These are phyloP conservation scores for Melieria omissa DNA, from an alignment of 2,888 invertebrate species.

Conservation along the genomic window DNA sequence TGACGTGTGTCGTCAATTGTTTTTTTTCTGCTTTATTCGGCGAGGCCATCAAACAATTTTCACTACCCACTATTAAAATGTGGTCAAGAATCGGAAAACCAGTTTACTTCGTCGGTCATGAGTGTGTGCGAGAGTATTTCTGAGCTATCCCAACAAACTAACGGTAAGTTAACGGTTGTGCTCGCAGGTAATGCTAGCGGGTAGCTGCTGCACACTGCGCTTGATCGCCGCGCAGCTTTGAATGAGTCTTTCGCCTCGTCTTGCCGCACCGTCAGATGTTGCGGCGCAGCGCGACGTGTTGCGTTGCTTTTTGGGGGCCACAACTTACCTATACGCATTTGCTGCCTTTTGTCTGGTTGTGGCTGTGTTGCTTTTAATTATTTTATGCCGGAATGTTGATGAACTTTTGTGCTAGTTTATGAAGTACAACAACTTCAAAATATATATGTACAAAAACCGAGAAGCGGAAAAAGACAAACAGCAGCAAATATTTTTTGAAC, in stretches of 20 bases:
- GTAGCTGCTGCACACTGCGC: not conserved
- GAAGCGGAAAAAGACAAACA: too few relatives aligned
- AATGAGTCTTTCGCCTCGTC: too few relatives aligned
- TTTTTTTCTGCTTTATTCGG: too few relatives aligned
- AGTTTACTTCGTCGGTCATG: too few relatives aligned
- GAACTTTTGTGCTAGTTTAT: constrained; percentile 62
- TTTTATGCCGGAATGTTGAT: constrained; percentile 52
- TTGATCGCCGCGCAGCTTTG: not conserved
- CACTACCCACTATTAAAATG: too few relatives aligned
- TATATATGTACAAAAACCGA: too few relatives aligned
- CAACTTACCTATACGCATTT: constrained; percentile 5
- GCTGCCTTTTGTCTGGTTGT: constrained; percentile 31
- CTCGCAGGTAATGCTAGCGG: not conserved
- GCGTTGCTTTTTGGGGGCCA: not conserved
- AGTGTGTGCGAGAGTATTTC: constrained; percentile 37
- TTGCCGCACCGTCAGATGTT: too few relatives aligned
- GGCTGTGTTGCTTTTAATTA: constrained; percentile 50
- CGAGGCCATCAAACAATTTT: too few relatives aligned
- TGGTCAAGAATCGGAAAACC: too few relatives aligned
- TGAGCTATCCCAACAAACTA: constrained; percentile 59
- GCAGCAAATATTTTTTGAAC: too few relatives aligned
- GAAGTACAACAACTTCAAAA: constrained; percentile 40
- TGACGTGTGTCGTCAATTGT: too few relatives aligned
- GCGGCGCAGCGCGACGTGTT: too few relatives aligned
- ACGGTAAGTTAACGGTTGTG: constrained; percentile 45